These are phyloP conservation scores for Cerceris ruficornis DNA, from an alignment of 2,888 invertebrate genomes.

Conservation along the genomic window DNA sequence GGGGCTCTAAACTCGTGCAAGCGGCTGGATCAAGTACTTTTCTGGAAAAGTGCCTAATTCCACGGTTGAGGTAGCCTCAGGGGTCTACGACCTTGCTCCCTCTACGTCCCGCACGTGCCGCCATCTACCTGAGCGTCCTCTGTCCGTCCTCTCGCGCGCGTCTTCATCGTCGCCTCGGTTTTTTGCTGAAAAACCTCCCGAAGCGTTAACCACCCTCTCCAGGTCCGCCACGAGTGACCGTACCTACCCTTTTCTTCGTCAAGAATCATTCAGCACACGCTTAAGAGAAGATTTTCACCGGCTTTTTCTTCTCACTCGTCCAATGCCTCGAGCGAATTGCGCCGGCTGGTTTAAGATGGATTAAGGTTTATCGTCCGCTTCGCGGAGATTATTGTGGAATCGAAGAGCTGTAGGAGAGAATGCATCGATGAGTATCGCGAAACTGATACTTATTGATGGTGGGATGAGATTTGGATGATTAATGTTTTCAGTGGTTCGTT, in stretches of 20 bases:
- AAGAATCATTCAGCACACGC: conserved; percentile 13
- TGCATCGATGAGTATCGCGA: conserved; percentile 1
- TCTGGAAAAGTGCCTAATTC: conserved; percentile 67
- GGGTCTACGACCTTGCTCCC: conserved; percentile 36
- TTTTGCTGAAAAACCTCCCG: conserved; percentile 16
- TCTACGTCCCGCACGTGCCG: conserved; percentile 26
- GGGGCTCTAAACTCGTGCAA: conserved; percentile 51
- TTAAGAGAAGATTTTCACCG: conserved; percentile 14
- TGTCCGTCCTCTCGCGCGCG: conserved; percentile 1
- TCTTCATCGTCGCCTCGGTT: neutral
- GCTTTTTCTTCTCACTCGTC: neutral
- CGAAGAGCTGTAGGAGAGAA: conserved; percentile 20
- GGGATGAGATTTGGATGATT: too few species aligned
- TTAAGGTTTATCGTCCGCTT: conserved; percentile 21
- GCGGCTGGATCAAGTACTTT: conserved; percentile 64
- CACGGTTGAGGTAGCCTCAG: conserved; percentile 51
- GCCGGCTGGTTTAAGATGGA: conserved; percentile 3
- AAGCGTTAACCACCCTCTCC: conserved; percentile 30
- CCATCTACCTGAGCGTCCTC: conserved; percentile 3
- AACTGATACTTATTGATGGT: neutral
- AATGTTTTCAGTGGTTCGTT: too few species aligned
- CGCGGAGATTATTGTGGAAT: neutral
- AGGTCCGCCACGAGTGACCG: neutral
- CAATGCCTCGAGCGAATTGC: conserved; percentile 5
- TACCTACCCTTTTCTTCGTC: conserved; percentile 24